Base-by-base conservation (phyloP, 2,797 vertebrate genomes). In the Enteromius fasciolatus region DNA sequence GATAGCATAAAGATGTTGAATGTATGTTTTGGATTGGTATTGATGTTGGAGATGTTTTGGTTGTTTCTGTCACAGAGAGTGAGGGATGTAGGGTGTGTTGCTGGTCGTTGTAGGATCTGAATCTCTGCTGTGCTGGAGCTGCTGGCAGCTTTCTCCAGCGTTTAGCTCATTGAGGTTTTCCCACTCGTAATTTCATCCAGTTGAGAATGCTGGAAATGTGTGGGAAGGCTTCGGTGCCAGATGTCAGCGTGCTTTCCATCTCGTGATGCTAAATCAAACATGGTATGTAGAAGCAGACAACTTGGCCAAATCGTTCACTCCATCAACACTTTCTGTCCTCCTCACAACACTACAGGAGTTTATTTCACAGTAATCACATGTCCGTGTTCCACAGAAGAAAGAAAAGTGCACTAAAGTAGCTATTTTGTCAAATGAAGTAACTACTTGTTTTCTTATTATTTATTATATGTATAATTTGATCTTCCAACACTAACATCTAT, bases 101-200 rank as follows among this genome's bases (percentile, higher is more conserved):
- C 3, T 46, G 46, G 18, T 12, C 18, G 69, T 15, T 23, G 80
- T 61, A 28, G 57, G 57, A 63, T 28, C 57, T 59, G 57, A 61
- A 61, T 85, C 61, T 77, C 41, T 64, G 52, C 10, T 46, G 41
- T 63, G 74, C 70, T 83, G 61, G 20, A 69, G 80, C 78, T 70
- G 59, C 59, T 61, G 59, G 25, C 59, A 61, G 59, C 0, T 76
- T 83, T 80, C 77, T 48, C 59, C 68, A 80, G 76, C 54, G 80
- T 50, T 86, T 68, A 82, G 69, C 39, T 85, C 82, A 82, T 44
- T 39, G 67, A 85, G 83, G 76, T 83, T 87, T 87, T 78, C 84
- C 77, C 74, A 76, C 63, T 84, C 50, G 39, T 81, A 78, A 85
- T 76, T 81, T 86, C 52, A 76, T 72, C 61, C 82, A 78, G 77